A percentile compares a stretch with the other conserved stretches of the same genome.
Evolutionary conservation across 2,797 vertebrate species (phyloP).

Genomic region (Discoglossus pictus): DNA sequence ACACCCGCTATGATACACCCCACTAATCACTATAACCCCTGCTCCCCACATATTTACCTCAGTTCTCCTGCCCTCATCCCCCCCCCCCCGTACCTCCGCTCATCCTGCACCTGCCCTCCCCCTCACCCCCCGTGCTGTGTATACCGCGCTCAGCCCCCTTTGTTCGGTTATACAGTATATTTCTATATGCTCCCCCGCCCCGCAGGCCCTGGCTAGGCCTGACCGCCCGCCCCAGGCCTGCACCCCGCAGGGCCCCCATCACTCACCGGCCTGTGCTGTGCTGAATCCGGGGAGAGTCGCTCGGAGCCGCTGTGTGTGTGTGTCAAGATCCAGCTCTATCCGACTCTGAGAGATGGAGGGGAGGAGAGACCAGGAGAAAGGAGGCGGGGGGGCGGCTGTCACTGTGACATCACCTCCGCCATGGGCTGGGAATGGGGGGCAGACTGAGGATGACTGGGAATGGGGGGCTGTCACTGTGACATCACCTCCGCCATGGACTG

Average conservation of each 20-base stretch:
- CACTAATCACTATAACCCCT: too few relatives aligned
- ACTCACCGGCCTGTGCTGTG: constrained; percentile 14
- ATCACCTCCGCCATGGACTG: too few relatives aligned
- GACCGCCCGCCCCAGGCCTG: background rate
- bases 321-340: background rate
- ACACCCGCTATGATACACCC: too few relatives aligned
- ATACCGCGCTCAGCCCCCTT: background rate
- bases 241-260: background rate
- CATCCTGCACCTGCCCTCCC: background rate
- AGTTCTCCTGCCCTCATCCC: background rate
- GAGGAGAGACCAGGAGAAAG: background rate
- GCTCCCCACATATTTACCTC: background rate
- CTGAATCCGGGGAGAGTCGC: constrained; percentile 18
- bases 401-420: constrained; percentile 32
- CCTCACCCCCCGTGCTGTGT: background rate
- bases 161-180: too few relatives aligned
- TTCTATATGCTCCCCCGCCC: background rate
- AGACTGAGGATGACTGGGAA: too few relatives aligned
- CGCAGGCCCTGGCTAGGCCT: too few relatives aligned
- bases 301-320: background rate
- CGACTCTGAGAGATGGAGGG: constrained; percentile 5
- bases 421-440: too few relatives aligned
- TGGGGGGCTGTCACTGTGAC: too few relatives aligned
- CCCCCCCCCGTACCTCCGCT: background rate
- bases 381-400: constrained; percentile 21